These are phyloP conservation scores for Antennarius striatus DNA, from an alignment of 2,113 vertebrate genomes.

Conservation along the genomic window DNA sequence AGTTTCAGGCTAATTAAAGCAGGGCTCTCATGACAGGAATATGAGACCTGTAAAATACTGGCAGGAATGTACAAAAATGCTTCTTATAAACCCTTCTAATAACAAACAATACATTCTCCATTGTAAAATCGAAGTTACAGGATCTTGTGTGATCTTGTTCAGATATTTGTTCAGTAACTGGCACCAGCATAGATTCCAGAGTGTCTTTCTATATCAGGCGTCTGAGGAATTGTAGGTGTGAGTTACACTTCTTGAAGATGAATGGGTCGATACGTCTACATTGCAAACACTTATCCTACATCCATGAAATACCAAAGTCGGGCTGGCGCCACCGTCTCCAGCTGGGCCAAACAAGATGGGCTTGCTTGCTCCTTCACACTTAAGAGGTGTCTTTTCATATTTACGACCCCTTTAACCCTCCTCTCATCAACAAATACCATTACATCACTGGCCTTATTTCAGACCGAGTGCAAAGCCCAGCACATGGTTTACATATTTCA, in stretches of 20 bases:
- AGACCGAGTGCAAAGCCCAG: conserved; percentile 29
- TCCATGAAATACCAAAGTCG: conserved; percentile 62
- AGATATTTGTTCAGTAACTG: conserved; percentile 7
- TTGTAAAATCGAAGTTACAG: neutral
- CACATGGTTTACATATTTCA: conserved; percentile 25
- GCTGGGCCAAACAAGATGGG: conserved; percentile 56
- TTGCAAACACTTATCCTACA: conserved; percentile 45
- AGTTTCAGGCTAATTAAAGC: conserved; percentile 34
- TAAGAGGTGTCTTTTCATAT: conserved; percentile 54
- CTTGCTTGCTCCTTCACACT: conserved; percentile 46
- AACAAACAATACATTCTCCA: neutral
- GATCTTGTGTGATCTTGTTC: conserved; percentile 7
- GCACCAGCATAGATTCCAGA: conserved; percentile 4
- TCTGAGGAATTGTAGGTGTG: conserved; percentile 42
- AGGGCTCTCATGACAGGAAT: conserved; percentile 47
- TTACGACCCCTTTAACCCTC: conserved; percentile 46
- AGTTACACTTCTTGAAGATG: conserved; percentile 46
- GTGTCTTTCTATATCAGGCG: conserved; percentile 34
- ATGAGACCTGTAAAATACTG: conserved; percentile 33
- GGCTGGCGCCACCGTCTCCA: conserved; percentile 62
- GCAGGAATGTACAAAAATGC: conserved; percentile 15
- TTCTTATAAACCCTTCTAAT: neutral
- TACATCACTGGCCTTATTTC: conserved; percentile 65
- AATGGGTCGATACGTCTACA: conserved; percentile 31
- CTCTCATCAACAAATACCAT: conserved; percentile 46